Evolutionary conservation across 2,888 invertebrate species (phyloP).

Genomic region (Cataglyphis cursor): DNA sequence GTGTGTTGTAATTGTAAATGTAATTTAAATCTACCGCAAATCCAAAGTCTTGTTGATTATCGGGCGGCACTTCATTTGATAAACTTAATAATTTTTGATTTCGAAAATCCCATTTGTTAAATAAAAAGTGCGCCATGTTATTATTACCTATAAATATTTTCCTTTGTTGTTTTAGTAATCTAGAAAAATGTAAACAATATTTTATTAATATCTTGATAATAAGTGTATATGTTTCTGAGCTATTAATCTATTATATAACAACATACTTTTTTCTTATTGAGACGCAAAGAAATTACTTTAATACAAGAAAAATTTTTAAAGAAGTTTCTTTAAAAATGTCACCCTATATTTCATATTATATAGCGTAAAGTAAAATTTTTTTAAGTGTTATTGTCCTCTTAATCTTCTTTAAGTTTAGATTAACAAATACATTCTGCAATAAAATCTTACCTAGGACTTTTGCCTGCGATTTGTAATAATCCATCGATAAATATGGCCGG

Average conservation of each 20-base stretch:
- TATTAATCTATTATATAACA: not conserved
- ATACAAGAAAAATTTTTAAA: not conserved
- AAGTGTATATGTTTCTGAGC: not conserved
- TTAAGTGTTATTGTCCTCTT: not conserved
- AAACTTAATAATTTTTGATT: not conserved
- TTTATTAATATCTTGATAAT: not conserved
- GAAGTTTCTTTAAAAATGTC: not conserved
- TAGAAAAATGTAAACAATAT: not conserved
- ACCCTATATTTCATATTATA: not conserved
- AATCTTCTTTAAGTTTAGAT: not conserved
- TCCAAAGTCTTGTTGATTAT: not conserved
- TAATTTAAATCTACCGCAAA: not conserved
- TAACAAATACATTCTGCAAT: not conserved
- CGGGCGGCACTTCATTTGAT: not conserved
- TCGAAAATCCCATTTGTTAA: not conserved
- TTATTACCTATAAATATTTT: not conserved
- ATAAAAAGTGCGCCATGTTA: not conserved
- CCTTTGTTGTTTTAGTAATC: not conserved
- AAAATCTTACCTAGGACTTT: not conserved
- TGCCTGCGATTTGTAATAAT: not conserved
- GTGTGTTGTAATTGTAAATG: not conserved
- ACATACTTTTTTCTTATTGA: not conserved
- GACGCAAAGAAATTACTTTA: not conserved
- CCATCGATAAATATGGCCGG: not conserved
- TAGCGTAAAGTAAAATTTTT: no score